Base-by-base conservation (phyloP, 2,888 invertebrate species). In the Apamea epomidion region DNA sequence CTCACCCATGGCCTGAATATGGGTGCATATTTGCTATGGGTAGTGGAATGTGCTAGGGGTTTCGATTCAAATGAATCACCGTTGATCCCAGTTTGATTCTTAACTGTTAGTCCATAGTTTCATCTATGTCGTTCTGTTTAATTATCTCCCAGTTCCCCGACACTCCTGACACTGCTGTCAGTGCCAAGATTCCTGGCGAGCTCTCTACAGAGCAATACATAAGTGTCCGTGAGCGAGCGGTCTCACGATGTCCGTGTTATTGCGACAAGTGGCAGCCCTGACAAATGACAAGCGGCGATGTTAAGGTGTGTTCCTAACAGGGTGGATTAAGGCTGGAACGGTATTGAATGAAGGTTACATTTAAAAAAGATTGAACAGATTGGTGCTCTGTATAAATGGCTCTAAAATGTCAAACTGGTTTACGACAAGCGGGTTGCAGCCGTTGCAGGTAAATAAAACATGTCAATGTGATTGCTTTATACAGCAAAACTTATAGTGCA, bases 151-250 rank as follows among this genome's bases (percentile, higher is more conserved):
- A 29, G 29, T 45, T 62, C 29, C 51, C 18, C 32, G 77, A 76
- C 48, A 62, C 48, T 48, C 77, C 10, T 18, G 73, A 65, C 69
- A 79, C 69, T 64, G 7, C 74, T 64, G 86, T 58, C 82, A 72
- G 78, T 21, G 8, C 80, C 51, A 16, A 78, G 83, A 87, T 83
- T 68, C 84, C 54, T n/a, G 32, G 60, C 70, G 67, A 25, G 73
- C 45, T 77, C 62, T 71, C 62, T 60, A n/a, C 80, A 58, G 62
- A 69, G 81, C 81, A 84, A 88, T 89, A 84, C 74, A 67, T 81
- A 81, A 83, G 71, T 84, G 87, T 88, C 87, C 84, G 76, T 42
- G 65, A 54, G 77, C 70, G 42, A 76, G 76, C 12, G 51, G 58
- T 74, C 68, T 81, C 80, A 65, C 80, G 70, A 79, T 74, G 80